Evolutionary conservation across 2,797 vertebrate species (phyloP), one percentile per base, ranked within the genome.

Genomic region (Propithecus perrieri): DNA sequence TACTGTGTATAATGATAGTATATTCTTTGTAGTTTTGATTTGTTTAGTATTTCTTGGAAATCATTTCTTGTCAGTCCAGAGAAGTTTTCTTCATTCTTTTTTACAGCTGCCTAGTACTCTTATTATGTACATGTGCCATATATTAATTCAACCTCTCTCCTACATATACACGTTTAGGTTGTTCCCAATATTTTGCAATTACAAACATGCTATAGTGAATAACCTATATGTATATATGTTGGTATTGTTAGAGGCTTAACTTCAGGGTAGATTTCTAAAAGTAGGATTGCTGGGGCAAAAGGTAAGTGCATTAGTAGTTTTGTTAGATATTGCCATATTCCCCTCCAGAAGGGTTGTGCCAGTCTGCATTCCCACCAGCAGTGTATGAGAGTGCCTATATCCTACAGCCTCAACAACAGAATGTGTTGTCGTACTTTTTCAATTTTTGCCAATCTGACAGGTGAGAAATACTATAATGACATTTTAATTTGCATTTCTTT

Each of bases 401-500:
- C 72, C 61, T 48, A 24, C 14, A 79, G 17, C n/a, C 65, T 94
- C 17, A 24, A 53, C 69, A n/a, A 11, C 33, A 6, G 28, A 88
- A 88, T 30, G 15, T 78, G n/a, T 63, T 84, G 67, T 76, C 14
- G 26, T 65, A 41, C 41, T 41, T 92, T 59, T 43, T 53, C 71
- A 41, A 28, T 84, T 92, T 89, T 80, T 65, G 28, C 22, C 65
- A 72, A 41, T 91, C 10, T 24, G 71, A 78, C 80, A 85, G 41
- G n/a, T 75, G 55, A 95, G 12, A 75, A 80, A 69, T 80, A 65
- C 57, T 85, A 43, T 85, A 72, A 4, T 72, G 14, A 78, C 67
- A 28, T 89, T 92, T 89, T 74, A 80, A 67, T 89, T 92, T 85
- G 48, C 41, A 79, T 78, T 92, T 84, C 71, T 88, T 76, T 63